A percentile compares a stretch with the other conserved stretches of the same genome.
These are phyloP conservation scores for Ennomos erosarius DNA, from an alignment of 2,888 invertebrate genomes.

Conservation along the genomic window DNA sequence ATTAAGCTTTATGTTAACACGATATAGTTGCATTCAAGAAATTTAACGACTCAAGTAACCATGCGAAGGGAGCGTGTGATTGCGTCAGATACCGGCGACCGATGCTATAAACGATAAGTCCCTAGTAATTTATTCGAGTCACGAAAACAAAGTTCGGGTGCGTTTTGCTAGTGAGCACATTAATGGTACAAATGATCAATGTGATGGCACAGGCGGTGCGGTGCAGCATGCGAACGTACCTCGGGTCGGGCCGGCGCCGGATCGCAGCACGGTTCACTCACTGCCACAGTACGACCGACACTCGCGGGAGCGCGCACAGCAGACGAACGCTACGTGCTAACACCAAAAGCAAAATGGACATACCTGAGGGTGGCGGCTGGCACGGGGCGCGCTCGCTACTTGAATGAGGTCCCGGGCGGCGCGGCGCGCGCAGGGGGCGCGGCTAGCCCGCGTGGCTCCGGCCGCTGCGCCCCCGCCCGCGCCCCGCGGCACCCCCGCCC, in stretches of 20 bases:
- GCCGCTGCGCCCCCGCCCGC: constrained; percentile 61
- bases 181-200: constrained; percentile 40
- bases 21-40: too few species aligned
- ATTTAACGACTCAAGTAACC: background rate
- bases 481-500: constrained; percentile 40
- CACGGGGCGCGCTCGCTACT: constrained; percentile 81
- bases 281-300: constrained; percentile 77
- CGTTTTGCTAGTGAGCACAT: constrained; percentile 49
- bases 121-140: constrained; percentile 42
- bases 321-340: constrained; percentile 69
- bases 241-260: constrained; percentile 43
- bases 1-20: too few species aligned
- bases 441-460: constrained; percentile 85
- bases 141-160: constrained; percentile 45
- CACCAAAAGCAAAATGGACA: constrained; percentile 84
- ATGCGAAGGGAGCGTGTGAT: constrained; percentile 4
- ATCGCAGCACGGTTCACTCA: constrained; percentile 64
- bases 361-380: constrained; percentile 84
- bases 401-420: constrained; percentile 81
- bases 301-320: constrained; percentile 76
- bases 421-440: constrained; percentile 88
- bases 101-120: constrained; percentile 17
- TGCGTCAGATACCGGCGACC: constrained; percentile 12
- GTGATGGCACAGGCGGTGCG: constrained; percentile 49
- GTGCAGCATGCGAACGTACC: constrained; percentile 76